Evolutionary conservation across 2,888 invertebrate species (phyloP), one percentile per base, ranked within the genome.

Genomic region (Cryptus viduatorius): DNA sequence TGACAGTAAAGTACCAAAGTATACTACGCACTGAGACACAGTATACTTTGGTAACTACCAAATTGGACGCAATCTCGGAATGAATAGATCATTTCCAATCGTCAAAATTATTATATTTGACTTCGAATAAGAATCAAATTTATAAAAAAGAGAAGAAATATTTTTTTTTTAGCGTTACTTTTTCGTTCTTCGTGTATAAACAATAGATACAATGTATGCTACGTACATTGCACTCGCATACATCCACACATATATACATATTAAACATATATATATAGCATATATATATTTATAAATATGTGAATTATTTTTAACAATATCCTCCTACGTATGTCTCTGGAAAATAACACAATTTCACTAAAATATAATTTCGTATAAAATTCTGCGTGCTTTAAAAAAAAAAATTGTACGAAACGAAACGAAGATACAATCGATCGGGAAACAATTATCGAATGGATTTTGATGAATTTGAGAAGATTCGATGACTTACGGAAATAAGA

Each of bases 201-300:
- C 14, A 31, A 31, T 37, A 69, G 53, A 37, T 42, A 19, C 79
- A 79, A 73, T 77, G 83, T 80, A 80, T 77, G 7, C 31, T 53
- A 19, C 37, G 71, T 77, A 78, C 68, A 53, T 77, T 84, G 61
- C 81, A 65, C 71, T 67, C 50, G 16, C 42, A 53, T 44, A 12
- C 42, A 19, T 44, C 42, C 81, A 65, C 48, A 53, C 73, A 59
- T n/a, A 65, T 46, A 67, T 24, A 67, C 53, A 50, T 71, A 56
- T 72, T 37, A 37, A 29, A 65, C 29, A 67, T 59, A 56, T 72
- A 75, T 61, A 71, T 72, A 72, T 67, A 14, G 59, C 77, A 85
- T 82, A 86, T 83, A 85, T 72, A 81, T 85, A 79, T 82, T 82
- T 75, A 81, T 83, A 64, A 69, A 77, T 65, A 68, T 31, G 85